These are phyloP conservation scores for Thaumatotibia leucotreta DNA, from an alignment of 1,140 invertebrate species.

Conservation along the genomic window DNA sequence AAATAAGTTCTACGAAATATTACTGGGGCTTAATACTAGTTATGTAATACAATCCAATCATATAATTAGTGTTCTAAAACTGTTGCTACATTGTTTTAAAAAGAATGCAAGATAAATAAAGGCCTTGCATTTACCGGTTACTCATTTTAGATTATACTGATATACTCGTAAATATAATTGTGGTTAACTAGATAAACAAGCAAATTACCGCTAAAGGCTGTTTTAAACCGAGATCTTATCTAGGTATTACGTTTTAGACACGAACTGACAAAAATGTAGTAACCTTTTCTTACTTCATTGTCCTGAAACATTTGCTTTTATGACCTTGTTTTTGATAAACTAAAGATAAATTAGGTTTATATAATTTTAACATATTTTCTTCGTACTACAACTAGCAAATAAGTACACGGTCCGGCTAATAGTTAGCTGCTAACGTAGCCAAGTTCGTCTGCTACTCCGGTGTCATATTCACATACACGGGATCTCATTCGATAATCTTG, in stretches of 20 bases:
- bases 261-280: background rate
- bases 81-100: conserved; percentile 10
- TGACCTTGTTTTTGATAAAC: too few species aligned
- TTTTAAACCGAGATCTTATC: background rate
- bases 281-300: background rate
- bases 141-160: conserved; percentile 7
- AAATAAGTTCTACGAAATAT: background rate
- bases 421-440: too few species aligned
- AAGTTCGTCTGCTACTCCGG: too few species aligned
- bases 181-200: conserved; percentile 6
- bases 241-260: background rate
- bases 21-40: background rate
- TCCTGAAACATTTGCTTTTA: background rate
- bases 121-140: background rate
- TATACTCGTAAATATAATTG: conserved; percentile 7
- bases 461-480: too few species aligned
- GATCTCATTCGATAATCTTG: too few species aligned
- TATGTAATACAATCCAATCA: background rate
- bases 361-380: too few species aligned
- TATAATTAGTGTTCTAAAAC: background rate
- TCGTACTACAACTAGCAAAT: too few species aligned
- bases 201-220: background rate
- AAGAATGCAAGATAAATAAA: conserved; percentile 1
- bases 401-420: too few species aligned
- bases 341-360: too few species aligned